Evolutionary conservation across 2,888 invertebrate genomes (phyloP), one percentile per base, ranked within the genome.

Genomic region (Lasioglossum vierecki): DNA sequence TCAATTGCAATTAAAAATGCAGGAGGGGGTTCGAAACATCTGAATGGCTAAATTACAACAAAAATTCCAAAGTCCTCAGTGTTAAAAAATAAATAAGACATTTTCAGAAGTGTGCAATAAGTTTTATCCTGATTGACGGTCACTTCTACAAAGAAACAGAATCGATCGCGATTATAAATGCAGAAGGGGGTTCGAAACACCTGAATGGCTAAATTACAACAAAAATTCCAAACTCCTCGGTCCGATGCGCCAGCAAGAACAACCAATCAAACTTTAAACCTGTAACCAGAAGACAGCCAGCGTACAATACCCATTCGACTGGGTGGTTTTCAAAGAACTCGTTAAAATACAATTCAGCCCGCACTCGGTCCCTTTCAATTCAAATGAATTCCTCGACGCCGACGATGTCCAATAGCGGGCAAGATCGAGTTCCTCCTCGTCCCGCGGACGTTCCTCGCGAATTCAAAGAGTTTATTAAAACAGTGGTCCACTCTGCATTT

Each of bases 301-400:
- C 30, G 66, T 22, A 68, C 39, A 68, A 39, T 68, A 35, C 39
- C 66, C 30, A 66, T 66, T 39, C 68, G 68, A 22, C 39, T 15
- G 22, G 39, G 9, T 4, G 68, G 39, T 39, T 68, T 68, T 11
- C 39, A 68, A 68, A 39, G 68, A 39, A 68, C 68, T 68, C 68
- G 68, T 68, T 68, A 68, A 68, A 68, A 68, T 39, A 68, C 68
- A 68, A 72, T 72, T 46, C 66, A 66, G 35, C 35, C 8, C 8
- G 26, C 71, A 60, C 26, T 26, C 26, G 35, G 68, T 22, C 68
- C 72, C 9, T 72, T 46, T 49, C 72, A 15, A 30, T 72, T 49
- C 49, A 15, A 72, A 72, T 72, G 8, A 30, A 72, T 72, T 72
- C 44, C 13, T 18, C 46, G 26, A 18, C 44, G 18, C 30, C 72